phyloP scores from a whole-genome alignment of 2,888 invertebrate species.

The Netelia inedita region DNA sequence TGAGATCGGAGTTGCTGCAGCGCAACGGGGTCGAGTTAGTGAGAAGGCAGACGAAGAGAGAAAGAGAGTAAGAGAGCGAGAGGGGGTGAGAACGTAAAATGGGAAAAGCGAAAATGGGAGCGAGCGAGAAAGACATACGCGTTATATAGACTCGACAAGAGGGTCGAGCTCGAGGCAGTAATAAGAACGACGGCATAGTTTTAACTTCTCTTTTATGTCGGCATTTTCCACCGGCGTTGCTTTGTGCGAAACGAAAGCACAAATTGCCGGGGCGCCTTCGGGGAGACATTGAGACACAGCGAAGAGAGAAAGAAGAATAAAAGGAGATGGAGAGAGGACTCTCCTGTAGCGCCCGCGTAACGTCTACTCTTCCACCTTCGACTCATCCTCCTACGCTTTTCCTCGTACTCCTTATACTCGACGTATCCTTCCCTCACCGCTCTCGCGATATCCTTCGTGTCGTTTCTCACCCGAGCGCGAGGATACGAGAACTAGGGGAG shows the following conservation, averaged over 20 bases:
- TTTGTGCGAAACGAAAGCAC: conserved; percentile 85
- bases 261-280: conserved; percentile 84
- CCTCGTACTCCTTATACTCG: conserved; percentile 27
- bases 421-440: conserved; percentile 34
- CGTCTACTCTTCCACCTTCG: conserved; percentile 20
- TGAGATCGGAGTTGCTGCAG: conserved; percentile 47
- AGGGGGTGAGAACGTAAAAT: conserved; percentile 35
- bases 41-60: conserved; percentile 28
- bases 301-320: conserved; percentile 69
- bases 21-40: conserved; percentile 10
- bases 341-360: not conserved
- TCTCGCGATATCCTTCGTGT: conserved; percentile 37
- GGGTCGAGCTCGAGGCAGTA: conserved; percentile 83
- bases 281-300: conserved; percentile 85
- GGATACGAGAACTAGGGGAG: too few relatives aligned
- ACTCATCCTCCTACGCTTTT: conserved; percentile 47
- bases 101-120: conserved; percentile 40
- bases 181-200: conserved; percentile 85
- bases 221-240: conserved; percentile 82
- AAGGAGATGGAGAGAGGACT: conserved; percentile 2
- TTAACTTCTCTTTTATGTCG: conserved; percentile 85
- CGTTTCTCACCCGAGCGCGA: conserved; percentile 44
- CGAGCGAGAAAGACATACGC: not conserved
- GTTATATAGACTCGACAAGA: conserved; percentile 53
- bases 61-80: conserved; percentile 2